Conservation (phyloP, 1,140 invertebrate species). For the Neotoxoptera formosana region DNA sequence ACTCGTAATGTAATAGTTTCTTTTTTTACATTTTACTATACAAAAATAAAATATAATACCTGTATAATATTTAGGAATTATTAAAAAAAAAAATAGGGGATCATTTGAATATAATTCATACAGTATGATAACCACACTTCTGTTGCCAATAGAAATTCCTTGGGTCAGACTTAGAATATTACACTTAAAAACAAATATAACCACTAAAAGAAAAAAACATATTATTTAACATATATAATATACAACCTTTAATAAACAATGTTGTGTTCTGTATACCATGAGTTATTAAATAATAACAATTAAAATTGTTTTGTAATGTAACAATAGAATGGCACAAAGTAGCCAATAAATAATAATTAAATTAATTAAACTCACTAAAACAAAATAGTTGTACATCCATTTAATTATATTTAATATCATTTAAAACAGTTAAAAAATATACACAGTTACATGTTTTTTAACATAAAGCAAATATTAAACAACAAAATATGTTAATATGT, state of each 20-base stretch:
- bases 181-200: slow-evolving; percentile 45
- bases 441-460: not conserved
- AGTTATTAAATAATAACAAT: slow-evolving; percentile 8
- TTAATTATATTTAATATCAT: not conserved
- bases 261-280: slow-evolving; percentile 24
- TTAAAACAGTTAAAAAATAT: not conserved
- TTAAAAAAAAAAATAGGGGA: slow-evolving; percentile 30
- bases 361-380: slow-evolving; percentile 10
- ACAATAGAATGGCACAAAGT: slow-evolving; percentile 18
- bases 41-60: slow-evolving; percentile 46
- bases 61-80: not conserved
- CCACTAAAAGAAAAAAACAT: slow-evolving; percentile 41
- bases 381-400: slow-evolving; percentile 3
- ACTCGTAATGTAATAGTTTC: not conserved
- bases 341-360: slow-evolving; percentile 17
- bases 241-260: not conserved
- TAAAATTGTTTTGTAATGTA: not conserved
- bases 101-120: slow-evolving; percentile 10
- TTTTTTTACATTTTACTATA: slow-evolving; percentile 22
- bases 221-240: slow-evolving; percentile 24
- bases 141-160: slow-evolving; percentile 49
- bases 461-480: not conserved
- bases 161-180: slow-evolving; percentile 50
- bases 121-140: not conserved
- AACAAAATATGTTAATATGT: not conserved